A percentile compares a stretch with the other conserved stretches of the same genome.
Evolutionary conservation across 2,113 vertebrate genomes (phyloP).

Genomic region (Oxyruncus cristatus): DNA sequence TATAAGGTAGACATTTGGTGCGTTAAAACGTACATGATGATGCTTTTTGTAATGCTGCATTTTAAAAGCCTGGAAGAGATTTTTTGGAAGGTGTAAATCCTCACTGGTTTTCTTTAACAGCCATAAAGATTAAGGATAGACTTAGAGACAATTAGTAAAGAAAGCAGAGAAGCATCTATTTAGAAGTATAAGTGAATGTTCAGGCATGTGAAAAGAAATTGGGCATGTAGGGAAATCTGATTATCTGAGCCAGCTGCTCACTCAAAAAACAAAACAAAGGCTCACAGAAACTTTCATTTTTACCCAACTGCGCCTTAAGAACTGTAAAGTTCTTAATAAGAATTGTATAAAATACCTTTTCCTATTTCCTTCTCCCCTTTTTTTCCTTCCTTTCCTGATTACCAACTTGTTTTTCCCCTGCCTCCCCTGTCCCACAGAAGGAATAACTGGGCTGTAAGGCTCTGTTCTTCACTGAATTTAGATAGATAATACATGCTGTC

Average conservation of each 20-base stretch:
- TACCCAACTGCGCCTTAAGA: background rate
- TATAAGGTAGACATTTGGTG: background rate
- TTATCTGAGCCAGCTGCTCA: background rate
- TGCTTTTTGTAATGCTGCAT: background rate
- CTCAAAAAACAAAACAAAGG: background rate
- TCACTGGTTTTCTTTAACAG: background rate
- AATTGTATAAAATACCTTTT: background rate
- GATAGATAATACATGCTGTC: background rate
- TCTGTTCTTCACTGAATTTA: background rate
- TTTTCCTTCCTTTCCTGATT: background rate
- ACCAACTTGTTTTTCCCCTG: background rate
- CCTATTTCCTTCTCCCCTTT: background rate
- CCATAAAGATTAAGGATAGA: background rate
- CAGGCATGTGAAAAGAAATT: constrained; percentile 15
- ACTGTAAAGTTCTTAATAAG: too few relatives aligned
- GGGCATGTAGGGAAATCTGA: background rate
- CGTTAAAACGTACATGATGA: background rate
- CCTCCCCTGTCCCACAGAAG: background rate
- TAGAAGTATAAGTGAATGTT: background rate
- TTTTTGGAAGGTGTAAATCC: background rate
- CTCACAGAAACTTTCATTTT: background rate
- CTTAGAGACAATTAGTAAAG: background rate
- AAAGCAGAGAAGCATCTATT: background rate
- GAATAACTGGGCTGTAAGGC: background rate
- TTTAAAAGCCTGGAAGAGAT: background rate